phyloP scores from a whole-genome alignment of 2,888 invertebrate species.

The Linyphia triangularis region DNA sequence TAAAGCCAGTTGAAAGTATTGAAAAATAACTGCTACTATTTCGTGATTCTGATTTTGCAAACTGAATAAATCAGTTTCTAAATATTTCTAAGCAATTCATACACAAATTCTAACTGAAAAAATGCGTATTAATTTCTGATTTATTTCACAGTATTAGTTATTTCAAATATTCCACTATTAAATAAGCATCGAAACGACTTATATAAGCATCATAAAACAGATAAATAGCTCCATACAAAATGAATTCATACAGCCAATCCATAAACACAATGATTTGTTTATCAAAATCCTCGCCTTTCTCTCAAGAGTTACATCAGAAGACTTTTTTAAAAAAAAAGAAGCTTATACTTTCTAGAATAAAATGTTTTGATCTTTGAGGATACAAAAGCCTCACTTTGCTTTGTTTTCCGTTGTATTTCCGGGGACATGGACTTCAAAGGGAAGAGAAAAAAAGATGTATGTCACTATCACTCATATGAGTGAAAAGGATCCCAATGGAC shows the following conservation, averaged over 20 bases:
- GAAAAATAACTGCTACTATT: no score
- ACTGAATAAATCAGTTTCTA: no score
- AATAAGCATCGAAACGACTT: neutral
- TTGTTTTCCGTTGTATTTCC: conserved; percentile 38
- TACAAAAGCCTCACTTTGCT: neutral
- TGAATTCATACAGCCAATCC: neutral
- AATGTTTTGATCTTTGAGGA: neutral
- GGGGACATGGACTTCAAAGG: conserved; percentile 2
- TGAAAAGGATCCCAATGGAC: conserved; percentile 37
- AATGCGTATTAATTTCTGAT: no score
- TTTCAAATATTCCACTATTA: no score
- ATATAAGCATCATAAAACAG: neutral
- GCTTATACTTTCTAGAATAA: neutral
- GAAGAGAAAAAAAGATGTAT: conserved; percentile 26
- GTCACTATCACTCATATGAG: conserved; percentile 26
- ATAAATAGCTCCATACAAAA: neutral
- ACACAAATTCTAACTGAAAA: no score
- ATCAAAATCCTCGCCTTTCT: neutral
- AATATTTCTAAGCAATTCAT: no score
- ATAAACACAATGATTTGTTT: neutral
- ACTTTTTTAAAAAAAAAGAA: neutral
- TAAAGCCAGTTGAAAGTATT: no score
- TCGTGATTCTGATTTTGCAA: no score
- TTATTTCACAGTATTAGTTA: no score
- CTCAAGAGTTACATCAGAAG: neutral